Base-by-base conservation (phyloP, 2,888 invertebrate species). In the Seira musarum region DNA sequence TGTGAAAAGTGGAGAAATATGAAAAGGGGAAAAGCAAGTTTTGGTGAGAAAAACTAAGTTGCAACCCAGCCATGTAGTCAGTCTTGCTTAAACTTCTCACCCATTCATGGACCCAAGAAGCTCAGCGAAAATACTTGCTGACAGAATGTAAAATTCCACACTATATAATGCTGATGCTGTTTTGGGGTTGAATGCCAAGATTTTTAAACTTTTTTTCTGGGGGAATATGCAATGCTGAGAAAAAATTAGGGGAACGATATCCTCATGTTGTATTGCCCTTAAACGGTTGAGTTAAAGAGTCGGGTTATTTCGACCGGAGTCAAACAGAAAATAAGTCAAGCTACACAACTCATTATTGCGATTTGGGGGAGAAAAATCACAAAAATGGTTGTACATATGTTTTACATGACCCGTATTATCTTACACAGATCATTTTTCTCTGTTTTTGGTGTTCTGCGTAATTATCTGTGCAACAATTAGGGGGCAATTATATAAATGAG, bases 361-460 rank as follows among this genome's bases (percentile, higher is more conserved):
- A 72, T 64, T 64, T 40, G 22, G 63, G 61, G 1, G 8, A 65
- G 70, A 64, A 15, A 21, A 15, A 19, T 1, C n/a, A 40, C 13
- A 40, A 40, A 30, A n/a, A n/a, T n/a, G 40, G 6, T 40, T 40
- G 40, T 40, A 79, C 79, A 79, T 73, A 46, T 79, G 71, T 71
- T 71, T 78, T 78, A 78, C 77, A 77, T 78, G 78, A 78, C 78
- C 78, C 78, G 66, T 78, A 71, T 71, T 78, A 78, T 78, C 78
- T 71, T 71, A 78, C 78, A 66, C 10, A 10, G 40, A 70, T 77
- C 69, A 63, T 25, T 15, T 63, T 76, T 40, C 40, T 40, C 40
- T 40, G 6, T 70, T 77, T 73, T 35, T 40, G 35, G 60, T 71
- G 77, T 78, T 78, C 53, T 71, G 71, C 66, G 71, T 78, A 78